Evolutionary conservation across 2,888 invertebrate genomes (phyloP), one percentile per base, ranked within the genome.

Genomic region (Gortyna flavago): DNA sequence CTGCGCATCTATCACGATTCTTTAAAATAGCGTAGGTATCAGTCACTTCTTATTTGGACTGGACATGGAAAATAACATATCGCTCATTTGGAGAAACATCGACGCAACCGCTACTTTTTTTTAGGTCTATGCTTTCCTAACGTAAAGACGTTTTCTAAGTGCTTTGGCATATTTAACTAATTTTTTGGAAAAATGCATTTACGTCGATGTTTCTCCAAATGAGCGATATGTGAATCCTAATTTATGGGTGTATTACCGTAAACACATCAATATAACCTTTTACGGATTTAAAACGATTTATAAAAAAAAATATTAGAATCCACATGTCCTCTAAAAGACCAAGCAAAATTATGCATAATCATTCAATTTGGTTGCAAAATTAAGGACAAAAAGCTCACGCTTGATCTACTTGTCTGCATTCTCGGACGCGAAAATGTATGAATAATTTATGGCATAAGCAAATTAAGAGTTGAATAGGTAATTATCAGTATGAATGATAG

Each of bases 401-500:
- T 35, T 65, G 72, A 5, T 77, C 82, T 11, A 73, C 21, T 72
- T 74, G 2, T 29, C 21, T 38, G 32, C 70, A 74, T 65, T 81
- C 59, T 13, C n/a, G 54, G 57, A 64, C 59, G n/a, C 51, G 4
- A 77, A 71, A 69, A 72, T 57, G 29, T 68, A 64, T 81, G 59
- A 81, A 85, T 85, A 57, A 77, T 77, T 73, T 85, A 73, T 81
- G 44, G 71, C 54, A 29, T 64, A 81, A 51, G 67, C 76, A 76
- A 84, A 84, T 80, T 80, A 84, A 83, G 72, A 84, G 44, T 70
- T 59, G 75, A 71, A 80, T 83, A n/a, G n/a, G n/a, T n/a, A 84
- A 80, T 82, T 67, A 70, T 35, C 35, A 13, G 9, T 21, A 75
- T 83, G 66, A 84, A 84, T 80, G 67, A 80, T 84, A 38, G 54